These are phyloP conservation scores for Eledona agricola DNA, from an alignment of 2,888 invertebrate species.

Conservation along the genomic window DNA sequence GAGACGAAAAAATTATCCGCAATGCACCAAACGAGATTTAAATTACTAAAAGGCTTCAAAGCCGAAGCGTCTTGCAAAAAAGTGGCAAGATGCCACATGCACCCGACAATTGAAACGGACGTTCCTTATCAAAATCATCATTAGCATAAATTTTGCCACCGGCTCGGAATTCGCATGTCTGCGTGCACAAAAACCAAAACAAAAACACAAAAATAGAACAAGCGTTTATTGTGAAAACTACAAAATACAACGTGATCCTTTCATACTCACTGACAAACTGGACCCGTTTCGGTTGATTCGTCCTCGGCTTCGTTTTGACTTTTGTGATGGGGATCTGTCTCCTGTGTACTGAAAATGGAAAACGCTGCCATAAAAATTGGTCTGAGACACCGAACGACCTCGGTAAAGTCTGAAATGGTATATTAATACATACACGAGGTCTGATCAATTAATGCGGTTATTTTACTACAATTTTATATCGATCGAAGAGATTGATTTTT, in stretches of 20 bases:
- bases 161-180: conserved; percentile 29
- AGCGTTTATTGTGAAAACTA: conserved; percentile 39
- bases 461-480: no score
- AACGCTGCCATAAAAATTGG: not conserved
- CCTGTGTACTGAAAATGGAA: conserved; percentile 59
- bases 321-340: conserved; percentile 80
- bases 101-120: conserved; percentile 12
- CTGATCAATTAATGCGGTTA: no score
- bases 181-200: conserved; percentile 21
- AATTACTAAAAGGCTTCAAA: conserved; percentile 3
- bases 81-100: conserved; percentile 34
- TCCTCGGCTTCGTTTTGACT: conserved; percentile 79
- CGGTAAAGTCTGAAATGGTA: conserved; percentile 10
- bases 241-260: conserved; percentile 14
- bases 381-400: conserved; percentile 1
- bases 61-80: conserved; percentile 9
- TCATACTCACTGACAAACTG: conserved; percentile 88
- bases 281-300: conserved; percentile 89
- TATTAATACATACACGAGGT: no score
- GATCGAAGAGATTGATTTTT: no score
- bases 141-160: conserved; percentile 5
- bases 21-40: conserved; percentile 22
- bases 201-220: conserved; percentile 26
- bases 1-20: conserved; percentile 17
- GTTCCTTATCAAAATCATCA: not conserved